Base-by-base conservation (phyloP, 2,113 vertebrate genomes). In the Nothoprocta perdicaria region DNA sequence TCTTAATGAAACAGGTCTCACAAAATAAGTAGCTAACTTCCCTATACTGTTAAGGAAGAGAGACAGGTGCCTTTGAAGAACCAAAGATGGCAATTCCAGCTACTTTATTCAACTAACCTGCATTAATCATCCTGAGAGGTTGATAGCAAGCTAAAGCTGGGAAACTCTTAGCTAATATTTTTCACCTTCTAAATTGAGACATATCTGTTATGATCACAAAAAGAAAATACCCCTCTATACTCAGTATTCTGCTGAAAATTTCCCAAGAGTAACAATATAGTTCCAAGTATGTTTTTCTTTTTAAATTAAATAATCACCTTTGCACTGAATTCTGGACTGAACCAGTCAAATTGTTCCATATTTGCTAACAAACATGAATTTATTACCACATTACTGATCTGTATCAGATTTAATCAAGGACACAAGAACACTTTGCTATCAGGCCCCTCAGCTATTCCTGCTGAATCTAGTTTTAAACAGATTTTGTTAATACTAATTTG, bases 321-420 rank as follows among this genome's bases (percentile, higher is more conserved):
- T 92, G 55, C 58, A 72, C 58, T 80, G 68, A 26, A 83, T 74
- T 48, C 31, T 72, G 31, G 72, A 15, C 21, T 78, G 58, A 84
- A 75, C 57, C 35, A 90, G 78, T 48, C 11, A 72, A 86, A 71
- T 91, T 69, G 31, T 94, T 92, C 76, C 43, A 43, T 79, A 23
- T 57, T 93, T 79, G 41, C 46, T 84, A 95, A 84, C 71, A 95
- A 94, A 81, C 14, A 71, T 23, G 66, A 63, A 58, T 96, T 86
- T 14, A 0, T 87, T 80, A 77, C 75, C 76, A 78, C 0, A 0
- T 87, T 80, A 77, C 75, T 79, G 78, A 73, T 82, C 52, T 86
- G 91, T 50, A 93, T 89, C 90, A 89, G 89, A 88, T 92, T 95
- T 95, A 93, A 89, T 91, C 78, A 96, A 55, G 66, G 80, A 80